Conservation (phyloP, 2,888 invertebrate genomes). For the Trissolcus japonicus region DNA sequence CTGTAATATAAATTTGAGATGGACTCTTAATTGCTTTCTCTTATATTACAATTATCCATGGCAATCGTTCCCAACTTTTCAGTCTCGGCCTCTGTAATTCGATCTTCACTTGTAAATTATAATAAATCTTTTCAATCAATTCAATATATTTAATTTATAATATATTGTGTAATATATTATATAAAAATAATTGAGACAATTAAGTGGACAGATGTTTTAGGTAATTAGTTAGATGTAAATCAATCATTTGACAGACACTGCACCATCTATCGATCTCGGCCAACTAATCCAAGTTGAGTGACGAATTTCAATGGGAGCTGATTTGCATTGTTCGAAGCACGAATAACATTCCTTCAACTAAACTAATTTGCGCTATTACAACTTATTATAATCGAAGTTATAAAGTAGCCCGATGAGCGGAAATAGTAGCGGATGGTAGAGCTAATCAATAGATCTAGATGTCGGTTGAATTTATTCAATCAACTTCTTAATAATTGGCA, state of each 20-base stretch:
- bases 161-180: too few species aligned
- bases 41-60: conserved; percentile 1
- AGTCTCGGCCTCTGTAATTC: too few species aligned
- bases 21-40: not conserved
- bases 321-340: not conserved
- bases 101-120: too few species aligned
- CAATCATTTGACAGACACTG: not conserved
- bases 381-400: not conserved
- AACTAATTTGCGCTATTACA: conserved; percentile 3
- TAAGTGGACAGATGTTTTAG: too few species aligned
- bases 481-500: too few species aligned
- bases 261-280: not conserved
- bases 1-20: not conserved
- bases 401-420: not conserved
- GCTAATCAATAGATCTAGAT: too few species aligned
- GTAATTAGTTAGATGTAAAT: too few species aligned
- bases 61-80: not conserved
- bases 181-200: too few species aligned
- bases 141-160: too few species aligned
- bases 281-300: too few species aligned
- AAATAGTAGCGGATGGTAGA: not conserved
- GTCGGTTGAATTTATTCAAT: too few species aligned
- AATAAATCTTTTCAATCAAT: too few species aligned
- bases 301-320: not conserved
- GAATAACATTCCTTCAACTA: conserved; percentile 1